phyloP scores from a whole-genome alignment of 2,888 invertebrate genomes.

The Drosophila longiperda region DNA sequence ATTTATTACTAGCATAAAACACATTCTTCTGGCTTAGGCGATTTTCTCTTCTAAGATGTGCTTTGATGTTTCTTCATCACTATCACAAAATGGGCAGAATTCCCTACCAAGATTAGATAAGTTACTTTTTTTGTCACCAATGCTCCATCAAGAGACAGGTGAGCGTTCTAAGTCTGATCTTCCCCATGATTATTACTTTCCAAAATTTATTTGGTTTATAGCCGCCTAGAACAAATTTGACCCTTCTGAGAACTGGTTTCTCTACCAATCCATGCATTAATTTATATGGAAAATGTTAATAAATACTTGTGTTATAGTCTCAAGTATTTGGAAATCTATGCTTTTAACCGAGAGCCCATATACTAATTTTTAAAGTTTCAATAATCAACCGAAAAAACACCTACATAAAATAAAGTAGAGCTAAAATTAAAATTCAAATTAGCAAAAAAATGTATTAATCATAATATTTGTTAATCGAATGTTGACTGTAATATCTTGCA shows the following conservation, averaged over 20 bases:
- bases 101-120: background rate
- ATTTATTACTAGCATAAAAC: background rate
- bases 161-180: fast-evolving
- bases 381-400: background rate
- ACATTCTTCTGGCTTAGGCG: fast-evolving
- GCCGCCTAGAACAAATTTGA: background rate
- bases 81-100: background rate
- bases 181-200: background rate
- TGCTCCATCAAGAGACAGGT: background rate
- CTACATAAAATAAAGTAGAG: too few relatives aligned
- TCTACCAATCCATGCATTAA: background rate
- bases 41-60: background rate
- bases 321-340: background rate
- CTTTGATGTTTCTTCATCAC: background rate
- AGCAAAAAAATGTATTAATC: background rate
- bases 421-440: too few relatives aligned
- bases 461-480: fast-evolving
- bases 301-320: background rate
- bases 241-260: fast-evolving
- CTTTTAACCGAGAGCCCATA: background rate
- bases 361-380: background rate
- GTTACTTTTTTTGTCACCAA: background rate
- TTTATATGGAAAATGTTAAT: background rate
- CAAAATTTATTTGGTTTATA: background rate
- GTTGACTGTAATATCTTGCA: background rate